phyloP scores from a whole-genome alignment of 2,888 invertebrate genomes.

The Frankliniella fusca region DNA sequence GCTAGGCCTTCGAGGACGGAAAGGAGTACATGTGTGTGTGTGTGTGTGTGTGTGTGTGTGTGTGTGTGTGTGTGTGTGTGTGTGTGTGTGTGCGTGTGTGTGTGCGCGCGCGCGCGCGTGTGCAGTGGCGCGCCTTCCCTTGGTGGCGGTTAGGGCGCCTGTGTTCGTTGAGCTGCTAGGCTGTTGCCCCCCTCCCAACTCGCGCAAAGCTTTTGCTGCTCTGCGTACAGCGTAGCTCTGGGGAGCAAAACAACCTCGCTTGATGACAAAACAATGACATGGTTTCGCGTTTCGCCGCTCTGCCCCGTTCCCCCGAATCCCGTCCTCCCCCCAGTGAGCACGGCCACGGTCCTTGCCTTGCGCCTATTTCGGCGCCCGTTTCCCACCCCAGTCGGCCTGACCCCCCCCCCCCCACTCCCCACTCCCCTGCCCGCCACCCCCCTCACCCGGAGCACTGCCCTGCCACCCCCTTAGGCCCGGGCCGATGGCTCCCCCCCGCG shows the following conservation, averaged over 20 bases:
- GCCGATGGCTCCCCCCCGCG: too few species aligned
- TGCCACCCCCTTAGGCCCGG: not conserved
- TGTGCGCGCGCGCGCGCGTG: too few species aligned
- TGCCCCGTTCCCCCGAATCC: not conserved
- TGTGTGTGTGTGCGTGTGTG: too few species aligned
- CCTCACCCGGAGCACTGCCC: not conserved
- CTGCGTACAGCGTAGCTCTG: not conserved
- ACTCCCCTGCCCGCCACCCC: not conserved
- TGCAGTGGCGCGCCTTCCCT: too few species aligned
- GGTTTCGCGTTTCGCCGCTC: not conserved
- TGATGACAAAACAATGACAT: conserved; percentile 21
- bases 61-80: too few species aligned
- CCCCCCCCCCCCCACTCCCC: not conserved
- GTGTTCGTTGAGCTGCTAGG: too few species aligned
- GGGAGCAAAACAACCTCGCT: not conserved
- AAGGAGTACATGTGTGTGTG: too few species aligned
- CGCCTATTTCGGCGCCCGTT: not conserved
- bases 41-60: too few species aligned
- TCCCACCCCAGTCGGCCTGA: not conserved
- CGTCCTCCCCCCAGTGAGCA: not conserved
- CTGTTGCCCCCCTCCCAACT: not conserved
- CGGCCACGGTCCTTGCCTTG: not conserved
- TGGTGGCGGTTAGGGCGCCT: too few species aligned
- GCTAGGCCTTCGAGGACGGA: too few species aligned
- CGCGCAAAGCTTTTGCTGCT: not conserved